Evolutionary conservation across 2,888 invertebrate species (phyloP), one percentile per base, ranked within the genome.

Genomic region (Apoda limacodes): DNA sequence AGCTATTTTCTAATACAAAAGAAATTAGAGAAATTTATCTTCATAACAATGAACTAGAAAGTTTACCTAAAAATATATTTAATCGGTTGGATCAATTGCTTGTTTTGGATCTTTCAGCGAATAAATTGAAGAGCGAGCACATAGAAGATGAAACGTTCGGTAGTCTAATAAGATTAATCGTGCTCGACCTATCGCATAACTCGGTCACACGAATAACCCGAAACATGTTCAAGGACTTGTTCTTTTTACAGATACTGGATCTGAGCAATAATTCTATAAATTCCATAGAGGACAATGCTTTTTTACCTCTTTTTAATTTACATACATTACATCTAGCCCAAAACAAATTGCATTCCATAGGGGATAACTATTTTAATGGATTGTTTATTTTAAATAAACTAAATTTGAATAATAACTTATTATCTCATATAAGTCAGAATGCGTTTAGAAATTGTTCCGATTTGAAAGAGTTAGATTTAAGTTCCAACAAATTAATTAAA

Each of bases 391-490:
- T 94, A 32, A 91, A 89, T 53, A 91, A 92, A 60, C 80, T 95
- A 29, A 92, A 89, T 36, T 78, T 95, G 39, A 93, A 92, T 58
- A 92, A 92, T 55, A 95, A 95, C 67, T 71, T 89, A 44, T 83
- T 95, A 36, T 86, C 88, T 41, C 88, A 84, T 52, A 84, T 93
- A 35, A 90, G 92, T 60, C 82, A 87, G 27, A 85, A 88, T 52
- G 90, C 93, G 28, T 93, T 95, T 61, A 88, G 87, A 63, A 95
- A 95, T 70, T 94, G 91, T 72, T 91, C 90, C 11, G 90, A 92
- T 52, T 74, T 95, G 25, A 93, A 93, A 71, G 95, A 95, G 61
- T 81, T 95, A 46, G 94, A 94, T 70, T 75, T 95, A 45, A 93
- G 93, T 69, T 91, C 92, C 23, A 95, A 95, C 75, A 89, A 90